Percentiles rank a stretch among this genome's conserved stretches.
phyloP scores from a whole-genome alignment of 2,888 invertebrate species.

The Netelia fuscicornis region DNA sequence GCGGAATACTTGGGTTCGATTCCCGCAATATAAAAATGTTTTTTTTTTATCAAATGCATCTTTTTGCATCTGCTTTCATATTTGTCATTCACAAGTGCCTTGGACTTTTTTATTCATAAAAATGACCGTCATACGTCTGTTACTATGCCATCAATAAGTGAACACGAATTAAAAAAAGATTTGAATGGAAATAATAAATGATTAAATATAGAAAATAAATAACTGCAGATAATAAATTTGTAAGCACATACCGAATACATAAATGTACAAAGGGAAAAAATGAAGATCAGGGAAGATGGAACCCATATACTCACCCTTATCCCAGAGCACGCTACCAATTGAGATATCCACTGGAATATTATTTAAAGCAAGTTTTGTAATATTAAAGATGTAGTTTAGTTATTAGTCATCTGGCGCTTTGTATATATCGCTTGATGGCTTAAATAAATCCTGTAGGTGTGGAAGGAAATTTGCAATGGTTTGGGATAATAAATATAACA shows the following conservation, averaged over 20 bases:
- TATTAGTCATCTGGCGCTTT: conserved; percentile 10
- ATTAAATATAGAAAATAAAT: conserved; percentile 17
- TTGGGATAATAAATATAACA: background rate
- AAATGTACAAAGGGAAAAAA: background rate
- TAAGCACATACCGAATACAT: conserved; percentile 10
- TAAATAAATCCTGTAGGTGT: conserved; percentile 14
- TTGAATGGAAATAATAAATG: conserved; percentile 4
- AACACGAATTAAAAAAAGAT: background rate
- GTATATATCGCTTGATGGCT: conserved; percentile 10
- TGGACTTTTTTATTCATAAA: too few species aligned
- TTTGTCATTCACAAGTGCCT: too few species aligned
- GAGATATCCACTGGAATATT: background rate
- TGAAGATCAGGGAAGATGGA: conserved; percentile 8
- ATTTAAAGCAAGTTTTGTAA: background rate
- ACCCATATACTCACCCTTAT: conserved; percentile 3
- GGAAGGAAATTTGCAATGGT: conserved; percentile 1
- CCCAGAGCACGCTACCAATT: background rate
- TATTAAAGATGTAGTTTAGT: background rate
- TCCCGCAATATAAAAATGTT: conserved; percentile 1
- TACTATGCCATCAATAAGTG: too few species aligned
- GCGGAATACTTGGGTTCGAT: conserved; percentile 6
- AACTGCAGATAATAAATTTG: conserved; percentile 5
- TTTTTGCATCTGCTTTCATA: conserved; percentile 3
- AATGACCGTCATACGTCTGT: too few species aligned
- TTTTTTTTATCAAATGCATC: conserved; percentile 11